These are phyloP conservation scores for Pseudobourletiella spinata DNA, from an alignment of 1,140 invertebrate genomes.

Conservation along the genomic window DNA sequence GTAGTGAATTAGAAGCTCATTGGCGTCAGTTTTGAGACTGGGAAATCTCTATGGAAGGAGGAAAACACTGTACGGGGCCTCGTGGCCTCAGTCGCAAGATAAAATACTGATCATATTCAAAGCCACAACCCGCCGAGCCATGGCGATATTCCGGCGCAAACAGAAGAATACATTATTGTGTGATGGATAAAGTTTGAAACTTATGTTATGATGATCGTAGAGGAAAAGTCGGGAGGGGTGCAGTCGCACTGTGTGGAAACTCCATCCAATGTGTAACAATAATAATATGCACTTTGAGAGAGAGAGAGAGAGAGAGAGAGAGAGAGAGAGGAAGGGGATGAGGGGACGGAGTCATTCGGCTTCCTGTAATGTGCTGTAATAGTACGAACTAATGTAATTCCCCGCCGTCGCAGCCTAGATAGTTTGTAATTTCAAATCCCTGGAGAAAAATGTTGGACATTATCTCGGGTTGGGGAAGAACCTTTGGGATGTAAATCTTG, in stretches of 20 bases:
- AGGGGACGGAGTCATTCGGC: neutral
- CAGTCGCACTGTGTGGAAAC: neutral
- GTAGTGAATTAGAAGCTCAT: no score
- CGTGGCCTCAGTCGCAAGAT: no score
- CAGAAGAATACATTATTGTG: no score
- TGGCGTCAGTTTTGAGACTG: no score
- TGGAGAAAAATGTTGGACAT: conserved; percentile 3
- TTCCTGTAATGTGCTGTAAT: neutral
- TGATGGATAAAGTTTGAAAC: no score
- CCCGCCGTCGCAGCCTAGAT: neutral
- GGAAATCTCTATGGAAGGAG: no score
- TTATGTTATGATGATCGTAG: neutral
- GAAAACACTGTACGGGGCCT: no score
- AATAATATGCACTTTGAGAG: neutral
- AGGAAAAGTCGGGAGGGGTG: no score
- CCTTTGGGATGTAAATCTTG: conserved; percentile 1
- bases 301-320: neutral
- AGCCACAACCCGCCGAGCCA: no score
- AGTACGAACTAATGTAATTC: neutral
- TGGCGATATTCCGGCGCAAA: no score
- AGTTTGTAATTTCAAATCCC: conserved; percentile 10
- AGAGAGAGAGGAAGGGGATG: neutral
- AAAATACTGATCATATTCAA: no score
- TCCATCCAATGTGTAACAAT: neutral
- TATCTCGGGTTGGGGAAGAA: conserved; percentile 6